Evolutionary conservation across 92 coral and sea anemone genomes (phyloP), one percentile per base, ranked within the genome.

Genomic region (Actinostola sp.): DNA sequence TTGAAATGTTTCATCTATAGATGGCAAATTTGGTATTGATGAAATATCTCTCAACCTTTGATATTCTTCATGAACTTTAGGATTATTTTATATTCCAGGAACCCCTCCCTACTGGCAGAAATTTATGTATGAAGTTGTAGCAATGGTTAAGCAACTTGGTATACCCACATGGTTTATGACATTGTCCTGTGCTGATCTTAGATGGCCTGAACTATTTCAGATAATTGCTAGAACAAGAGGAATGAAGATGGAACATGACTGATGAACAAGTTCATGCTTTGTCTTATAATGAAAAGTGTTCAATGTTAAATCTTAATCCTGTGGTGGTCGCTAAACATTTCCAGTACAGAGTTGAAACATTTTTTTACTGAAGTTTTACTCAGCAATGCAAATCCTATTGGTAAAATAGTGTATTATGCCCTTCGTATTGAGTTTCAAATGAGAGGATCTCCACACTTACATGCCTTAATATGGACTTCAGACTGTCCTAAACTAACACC

Each of bases 131-230:
- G 68, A 62, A 34, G 79, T 78, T 27, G 67, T 84, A 32, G 85
- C 80, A 25, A 71, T 84, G 89, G 85, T 78, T 3, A 78, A 84
- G 45, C 86, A 84, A 39, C 84, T 85, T 39, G 79, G 86, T 15
- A 80, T 85, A 48, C 89, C 89, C 45, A 79, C 89, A 35, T 85
- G 86, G 82, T 85, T 85, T 46, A 85, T 73, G 86, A 85, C 89
- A 27, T 73, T 85, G 27, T 79, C 82, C 15, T 85, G 89, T 79
- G 89, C 89, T 85, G 89, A 85, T 52, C 73, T 85, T 17, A 85
- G 89, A 46, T 85, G 89, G 86, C 89, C 82, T 26, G 76, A 84
- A 63, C 76, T 79, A 23, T 83, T 77, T 63, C 83, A 83, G 46
- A 83, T 83, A 27, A 77, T 83, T 77, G 67, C 66, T 21, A 69